These are phyloP conservation scores for Mechanitis messenoides DNA, from an alignment of 2,888 invertebrate genomes.

Conservation along the genomic window DNA sequence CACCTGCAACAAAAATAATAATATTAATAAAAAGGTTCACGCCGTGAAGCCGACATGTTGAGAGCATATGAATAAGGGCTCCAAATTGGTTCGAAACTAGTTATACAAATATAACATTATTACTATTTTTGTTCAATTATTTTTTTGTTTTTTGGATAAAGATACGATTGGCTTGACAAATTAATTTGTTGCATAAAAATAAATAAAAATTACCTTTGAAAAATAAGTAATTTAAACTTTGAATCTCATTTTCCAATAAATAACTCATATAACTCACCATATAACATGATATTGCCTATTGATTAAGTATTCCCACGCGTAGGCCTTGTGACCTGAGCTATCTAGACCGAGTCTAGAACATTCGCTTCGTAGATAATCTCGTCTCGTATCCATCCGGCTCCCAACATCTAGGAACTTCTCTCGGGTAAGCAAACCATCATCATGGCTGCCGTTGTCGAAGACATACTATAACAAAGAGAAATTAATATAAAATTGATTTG, in stretches of 20 bases:
- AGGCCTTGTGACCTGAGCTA: constrained; percentile 80
- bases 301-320: constrained; percentile 91
- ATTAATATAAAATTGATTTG: constrained; percentile 12
- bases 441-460: constrained; percentile 65
- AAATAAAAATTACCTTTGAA: too few relatives aligned
- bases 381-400: constrained; percentile 75
- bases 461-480: constrained; percentile 62
- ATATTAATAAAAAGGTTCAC: too few relatives aligned
- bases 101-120: too few relatives aligned
- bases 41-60: too few relatives aligned
- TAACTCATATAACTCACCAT: constrained; percentile 72
- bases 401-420: constrained; percentile 78
- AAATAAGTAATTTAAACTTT: too few relatives aligned
- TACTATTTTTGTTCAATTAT: too few relatives aligned
- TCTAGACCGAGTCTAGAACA: constrained; percentile 80
- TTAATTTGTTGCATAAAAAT: too few relatives aligned
- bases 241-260: neutral
- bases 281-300: constrained; percentile 87
- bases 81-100: too few relatives aligned
- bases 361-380: constrained; percentile 74
- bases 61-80: too few relatives aligned
- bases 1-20: constrained; percentile 69
- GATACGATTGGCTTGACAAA: too few relatives aligned
- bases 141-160: too few relatives aligned
- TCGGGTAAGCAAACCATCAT: constrained; percentile 58